Conservation (phyloP, 2,113 vertebrate species). For the Sigmodon hispidus region DNA sequence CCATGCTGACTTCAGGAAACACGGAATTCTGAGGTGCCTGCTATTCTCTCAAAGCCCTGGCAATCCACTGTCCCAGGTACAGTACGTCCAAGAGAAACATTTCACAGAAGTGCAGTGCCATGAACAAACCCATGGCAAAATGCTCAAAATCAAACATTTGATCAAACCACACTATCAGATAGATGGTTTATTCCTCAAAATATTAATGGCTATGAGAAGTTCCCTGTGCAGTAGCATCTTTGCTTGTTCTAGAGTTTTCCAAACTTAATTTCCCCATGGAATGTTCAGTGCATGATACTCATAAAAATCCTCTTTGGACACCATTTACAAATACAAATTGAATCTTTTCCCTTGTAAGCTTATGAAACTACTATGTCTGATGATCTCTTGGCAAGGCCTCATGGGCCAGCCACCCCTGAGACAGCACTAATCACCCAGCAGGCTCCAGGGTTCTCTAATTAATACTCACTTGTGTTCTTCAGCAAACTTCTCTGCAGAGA, state of each 20-base stretch:
- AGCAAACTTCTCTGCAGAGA: rapidly evolving
- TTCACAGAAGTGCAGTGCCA: too few relatives aligned
- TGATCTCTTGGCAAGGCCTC: background rate
- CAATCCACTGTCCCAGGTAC: background rate
- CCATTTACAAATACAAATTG: background rate
- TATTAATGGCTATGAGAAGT: background rate
- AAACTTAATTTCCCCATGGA: background rate
- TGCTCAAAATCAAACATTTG: background rate
- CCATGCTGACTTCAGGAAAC: rapidly evolving
- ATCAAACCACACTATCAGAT: background rate
- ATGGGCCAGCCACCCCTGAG: background rate
- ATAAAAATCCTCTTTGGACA: background rate
- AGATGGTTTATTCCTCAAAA: background rate
- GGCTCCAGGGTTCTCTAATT: background rate
- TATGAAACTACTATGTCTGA: background rate
- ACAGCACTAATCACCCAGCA: background rate
- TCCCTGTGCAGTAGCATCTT: background rate
- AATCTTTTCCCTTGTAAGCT: background rate
- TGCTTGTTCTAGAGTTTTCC: background rate
- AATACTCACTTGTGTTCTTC: background rate
- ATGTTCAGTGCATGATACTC: background rate
- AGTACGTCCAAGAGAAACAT: background rate
- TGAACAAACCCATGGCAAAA: background rate
- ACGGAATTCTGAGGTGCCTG: background rate
- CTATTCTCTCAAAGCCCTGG: rapidly evolving